A percentile compares a stretch with the other conserved stretches of the same genome.
Conservation (phyloP, 2,888 invertebrate species). For the Microctonus hyperodae region DNA sequence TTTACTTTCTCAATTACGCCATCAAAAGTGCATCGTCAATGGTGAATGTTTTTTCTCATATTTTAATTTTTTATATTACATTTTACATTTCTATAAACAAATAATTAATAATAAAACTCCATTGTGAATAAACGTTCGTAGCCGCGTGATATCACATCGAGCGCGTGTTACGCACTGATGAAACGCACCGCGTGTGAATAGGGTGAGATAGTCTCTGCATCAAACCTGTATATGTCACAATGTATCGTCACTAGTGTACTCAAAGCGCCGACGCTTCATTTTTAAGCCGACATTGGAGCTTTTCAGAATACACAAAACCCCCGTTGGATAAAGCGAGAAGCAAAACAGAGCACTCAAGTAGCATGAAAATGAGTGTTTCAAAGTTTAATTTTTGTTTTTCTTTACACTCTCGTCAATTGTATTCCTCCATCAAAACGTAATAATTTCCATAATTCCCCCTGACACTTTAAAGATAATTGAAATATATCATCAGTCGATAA, state of each 20-base stretch:
- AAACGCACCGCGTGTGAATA: slow-evolving; percentile 28
- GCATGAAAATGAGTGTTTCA: too few species aligned
- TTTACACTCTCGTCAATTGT: too few species aligned
- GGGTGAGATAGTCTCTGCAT: slow-evolving; percentile 12
- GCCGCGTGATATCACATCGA: slow-evolving; percentile 49
- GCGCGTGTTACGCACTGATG: slow-evolving; percentile 58
- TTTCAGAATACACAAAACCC: slow-evolving; percentile 49
- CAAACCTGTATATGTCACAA: slow-evolving; percentile 27
- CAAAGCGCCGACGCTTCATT: slow-evolving; percentile 56
- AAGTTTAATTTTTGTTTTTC: too few species aligned
- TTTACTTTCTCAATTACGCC: background rate
- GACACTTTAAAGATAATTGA: background rate
- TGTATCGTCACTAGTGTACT: slow-evolving; percentile 48
- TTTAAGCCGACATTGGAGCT: slow-evolving; percentile 31
- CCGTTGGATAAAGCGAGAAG: slow-evolving; percentile 15
- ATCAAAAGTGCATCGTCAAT: background rate
- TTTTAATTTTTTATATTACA: background rate
- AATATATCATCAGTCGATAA: slow-evolving; percentile 31
- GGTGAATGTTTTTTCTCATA: background rate
- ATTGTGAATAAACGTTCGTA: background rate
- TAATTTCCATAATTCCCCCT: too few species aligned
- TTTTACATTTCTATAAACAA: background rate
- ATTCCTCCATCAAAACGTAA: too few species aligned
- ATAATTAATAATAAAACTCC: background rate
- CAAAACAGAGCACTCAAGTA: slow-evolving; percentile 1